These are phyloP conservation scores for Porites divaricata DNA, from an alignment of 92 coral and sea anemone genomes.

Conservation along the genomic window DNA sequence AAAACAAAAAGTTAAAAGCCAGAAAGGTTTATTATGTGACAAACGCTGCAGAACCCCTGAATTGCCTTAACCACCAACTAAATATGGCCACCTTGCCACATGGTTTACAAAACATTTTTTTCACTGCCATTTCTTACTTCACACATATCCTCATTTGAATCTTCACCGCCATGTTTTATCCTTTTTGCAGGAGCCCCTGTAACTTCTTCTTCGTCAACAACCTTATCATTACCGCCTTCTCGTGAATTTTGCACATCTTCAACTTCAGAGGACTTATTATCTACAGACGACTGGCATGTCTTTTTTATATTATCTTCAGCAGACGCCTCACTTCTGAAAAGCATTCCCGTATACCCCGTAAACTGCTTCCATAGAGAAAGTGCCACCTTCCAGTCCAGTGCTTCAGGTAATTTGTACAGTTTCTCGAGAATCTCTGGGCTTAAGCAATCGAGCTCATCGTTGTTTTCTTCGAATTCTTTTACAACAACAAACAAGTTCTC, in stretches of 20 bases:
- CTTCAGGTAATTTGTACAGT: conserved; percentile 69
- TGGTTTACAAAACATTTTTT: background rate
- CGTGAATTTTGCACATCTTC: background rate
- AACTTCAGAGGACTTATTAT: background rate
- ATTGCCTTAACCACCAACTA: too few relatives aligned
- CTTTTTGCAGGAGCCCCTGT: conserved; percentile 40
- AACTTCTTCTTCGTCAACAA: background rate
- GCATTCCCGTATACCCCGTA: conserved; percentile 20
- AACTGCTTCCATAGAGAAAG: conserved; percentile 73
- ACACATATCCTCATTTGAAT: conserved; percentile 1
- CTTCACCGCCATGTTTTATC: conserved; percentile 23
- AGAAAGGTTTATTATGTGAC: too few relatives aligned
- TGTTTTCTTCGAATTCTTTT: conserved; percentile 61
- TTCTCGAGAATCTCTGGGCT: conserved; percentile 62
- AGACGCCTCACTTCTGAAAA: conserved; percentile 12
- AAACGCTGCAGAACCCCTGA: too few relatives aligned
- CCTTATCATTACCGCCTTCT: background rate
- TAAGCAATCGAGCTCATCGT: conserved; percentile 56
- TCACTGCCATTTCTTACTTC: background rate
- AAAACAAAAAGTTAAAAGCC: too few relatives aligned
- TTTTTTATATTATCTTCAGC: background rate
- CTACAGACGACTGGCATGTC: background rate
- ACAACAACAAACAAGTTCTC: conserved; percentile 91
- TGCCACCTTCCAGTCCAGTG: conserved; percentile 73
- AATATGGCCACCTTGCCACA: too few relatives aligned